Base-by-base conservation (phyloP, 1,140 invertebrate species). In the Aphelinus certus region DNA sequence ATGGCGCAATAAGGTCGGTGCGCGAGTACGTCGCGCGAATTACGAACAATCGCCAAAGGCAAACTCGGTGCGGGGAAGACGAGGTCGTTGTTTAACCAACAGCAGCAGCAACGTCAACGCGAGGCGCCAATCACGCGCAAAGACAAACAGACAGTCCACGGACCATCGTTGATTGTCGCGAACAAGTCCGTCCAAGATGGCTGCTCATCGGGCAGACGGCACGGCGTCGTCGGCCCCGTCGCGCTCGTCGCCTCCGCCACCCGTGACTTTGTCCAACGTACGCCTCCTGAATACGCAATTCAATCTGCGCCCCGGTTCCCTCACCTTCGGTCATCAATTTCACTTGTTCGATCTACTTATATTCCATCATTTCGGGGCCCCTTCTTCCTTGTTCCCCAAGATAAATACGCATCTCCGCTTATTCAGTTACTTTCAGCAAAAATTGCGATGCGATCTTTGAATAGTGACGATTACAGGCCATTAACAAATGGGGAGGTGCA, bases 41-140 rank as follows among this genome's bases (percentile, higher is more conserved):
- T 73, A 73, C 62, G 62, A 72, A 72, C 71, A 73, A 65, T 73
- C 63, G 71, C 63, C 71, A 73, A 73, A 73, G 55, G 71, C 55
- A 66, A 73, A 73, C 71, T 57, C 47, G 0, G 62, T 3, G 57
- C 61, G 43, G 7, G 7, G 69, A 26, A 9, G 43, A 43, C 3
- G 49, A 55, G 69, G 49, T 4, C 26, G 71, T 73, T 66, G 51
- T 65, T 73, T 66, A 73, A 48, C 62, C 48, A 66, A 58, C n/a
- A 66, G 55, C 2, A 26, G 26, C 26, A 26, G 4, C 48, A 63
- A 71, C 60, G 60, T 10, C 51, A 79, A 77, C 71, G 78, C 78
- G 76, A 82, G 82, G 84, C 83, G 83, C 84, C 84, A 85, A 85
- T 85, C 84, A 84, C 83, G 83, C 81, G 83, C 83, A 81, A 84